These are phyloP conservation scores for Phthorimaea operculella DNA, from an alignment of 1,140 invertebrate species.

Conservation along the genomic window DNA sequence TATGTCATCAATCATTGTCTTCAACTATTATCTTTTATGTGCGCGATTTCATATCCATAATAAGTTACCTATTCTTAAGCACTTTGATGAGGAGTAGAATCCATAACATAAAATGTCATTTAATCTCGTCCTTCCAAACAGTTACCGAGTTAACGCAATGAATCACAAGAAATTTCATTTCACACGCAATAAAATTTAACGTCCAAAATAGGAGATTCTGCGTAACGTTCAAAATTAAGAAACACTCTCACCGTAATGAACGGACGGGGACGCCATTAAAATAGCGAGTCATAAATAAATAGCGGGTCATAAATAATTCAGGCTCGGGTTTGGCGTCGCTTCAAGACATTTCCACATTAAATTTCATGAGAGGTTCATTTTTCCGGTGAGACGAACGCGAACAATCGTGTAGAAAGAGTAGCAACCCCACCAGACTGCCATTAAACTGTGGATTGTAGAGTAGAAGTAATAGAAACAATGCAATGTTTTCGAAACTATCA, in stretches of 20 bases:
- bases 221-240: conserved; percentile 55
- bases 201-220: conserved; percentile 7
- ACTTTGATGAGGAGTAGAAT: too few species aligned
- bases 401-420: conserved; percentile 28
- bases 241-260: conserved; percentile 60
- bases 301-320: conserved; percentile 64
- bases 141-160: not conserved
- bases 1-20: too few species aligned
- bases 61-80: too few species aligned
- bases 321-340: conserved; percentile 58
- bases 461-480: too few species aligned
- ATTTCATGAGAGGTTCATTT: conserved; percentile 66
- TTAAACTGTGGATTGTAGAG: too few species aligned
- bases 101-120: too few species aligned
- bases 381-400: conserved; percentile 41
- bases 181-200: conserved; percentile 10
- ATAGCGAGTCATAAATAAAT: conserved; percentile 62
- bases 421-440: too few species aligned
- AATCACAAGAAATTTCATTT: conserved; percentile 18
- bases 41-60: too few species aligned
- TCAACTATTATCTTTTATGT: too few species aligned
- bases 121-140: too few species aligned
- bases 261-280: conserved; percentile 58
- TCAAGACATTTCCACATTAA: conserved; percentile 67
- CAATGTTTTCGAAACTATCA: too few species aligned